Percentiles rank a stretch among this genome's conserved stretches.
Evolutionary conservation across 1,140 invertebrate species (phyloP).

Genomic region (Pararge aegeria): DNA sequence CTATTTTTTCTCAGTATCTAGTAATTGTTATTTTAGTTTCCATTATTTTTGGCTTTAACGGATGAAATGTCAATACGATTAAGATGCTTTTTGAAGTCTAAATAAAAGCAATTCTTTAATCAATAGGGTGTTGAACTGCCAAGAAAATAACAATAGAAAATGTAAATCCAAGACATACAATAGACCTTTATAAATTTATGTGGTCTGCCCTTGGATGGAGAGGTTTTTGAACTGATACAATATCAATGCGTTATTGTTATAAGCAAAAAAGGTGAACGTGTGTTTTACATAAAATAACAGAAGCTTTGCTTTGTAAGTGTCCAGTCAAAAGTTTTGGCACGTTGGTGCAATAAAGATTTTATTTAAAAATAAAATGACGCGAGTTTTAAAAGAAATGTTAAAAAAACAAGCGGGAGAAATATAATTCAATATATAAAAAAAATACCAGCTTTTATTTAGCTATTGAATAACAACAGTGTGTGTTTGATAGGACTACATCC

Average conservation of each 20-base stretch:
- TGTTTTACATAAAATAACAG: background rate
- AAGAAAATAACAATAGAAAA: conserved; percentile 33
- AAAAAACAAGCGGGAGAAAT: too few species aligned
- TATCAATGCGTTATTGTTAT: conserved; percentile 12
- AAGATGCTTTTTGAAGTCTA: conserved; percentile 14
- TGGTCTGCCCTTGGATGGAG: conserved; percentile 15
- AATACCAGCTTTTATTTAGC: too few species aligned
- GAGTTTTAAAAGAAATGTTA: too few species aligned
- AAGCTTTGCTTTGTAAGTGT: background rate
- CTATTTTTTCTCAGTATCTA: too few species aligned
- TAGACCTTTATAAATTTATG: conserved; percentile 16
- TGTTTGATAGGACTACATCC: too few species aligned
- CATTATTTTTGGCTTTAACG: too few species aligned
- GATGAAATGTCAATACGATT: background rate
- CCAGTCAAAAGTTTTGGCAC: background rate
- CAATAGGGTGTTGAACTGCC: conserved; percentile 22
- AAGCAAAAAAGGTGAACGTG: conserved; percentile 5
- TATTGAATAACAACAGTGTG: too few species aligned
- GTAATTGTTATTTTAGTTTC: too few species aligned
- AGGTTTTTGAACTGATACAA: conserved; percentile 27
- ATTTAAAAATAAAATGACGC: too few species aligned
- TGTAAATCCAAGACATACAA: conserved; percentile 18
- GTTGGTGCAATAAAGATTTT: background rate
- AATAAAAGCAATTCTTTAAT: conserved; percentile 26
- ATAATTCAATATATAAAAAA: too few species aligned